These are phyloP conservation scores for Sceloporus undulatus DNA, from an alignment of 2,113 vertebrate species.

Conservation along the genomic window DNA sequence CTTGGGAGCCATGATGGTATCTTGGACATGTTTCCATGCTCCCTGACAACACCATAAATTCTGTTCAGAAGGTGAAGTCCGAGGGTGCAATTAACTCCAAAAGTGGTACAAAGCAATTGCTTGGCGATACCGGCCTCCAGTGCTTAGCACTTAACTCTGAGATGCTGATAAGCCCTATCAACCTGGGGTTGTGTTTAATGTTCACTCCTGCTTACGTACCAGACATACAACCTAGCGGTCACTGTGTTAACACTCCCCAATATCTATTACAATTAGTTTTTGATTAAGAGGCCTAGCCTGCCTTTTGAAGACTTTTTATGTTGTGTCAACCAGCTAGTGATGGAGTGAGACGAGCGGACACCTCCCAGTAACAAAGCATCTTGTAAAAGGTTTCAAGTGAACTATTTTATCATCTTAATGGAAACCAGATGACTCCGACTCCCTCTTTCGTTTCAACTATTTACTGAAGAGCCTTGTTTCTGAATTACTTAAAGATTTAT, in stretches of 20 bases:
- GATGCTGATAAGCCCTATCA: constrained; percentile 88
- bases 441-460: constrained; percentile 88
- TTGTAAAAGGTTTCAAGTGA: constrained; percentile 97
- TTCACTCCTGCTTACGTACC: constrained; percentile 86
- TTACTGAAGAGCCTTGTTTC: constrained; percentile 89
- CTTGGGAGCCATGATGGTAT: constrained; percentile 60
- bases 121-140: constrained; percentile 80
- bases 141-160: constrained; percentile 87
- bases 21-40: constrained; percentile 57
- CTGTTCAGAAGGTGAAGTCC: constrained; percentile 75
- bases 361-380: constrained; percentile 95
- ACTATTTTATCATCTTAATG: constrained; percentile 99
- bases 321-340: constrained; percentile 97
- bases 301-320: constrained; percentile 97
- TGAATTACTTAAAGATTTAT: constrained; percentile 87
- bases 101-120: constrained; percentile 82
- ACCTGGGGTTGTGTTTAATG: constrained; percentile 92
- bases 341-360: constrained; percentile 91
- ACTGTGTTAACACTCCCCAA: constrained; percentile 96
- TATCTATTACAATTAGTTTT: constrained; percentile 99
- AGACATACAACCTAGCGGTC: constrained; percentile 90
- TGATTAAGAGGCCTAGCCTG: constrained; percentile 95
- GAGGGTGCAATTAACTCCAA: constrained; percentile 80
- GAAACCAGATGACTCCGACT: constrained; percentile 96
- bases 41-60: constrained; percentile 78